Percentiles rank a stretch among this genome's conserved stretches.
Conservation (phyloP, 2,113 vertebrate species). For the Microcebus jonahi region DNA sequence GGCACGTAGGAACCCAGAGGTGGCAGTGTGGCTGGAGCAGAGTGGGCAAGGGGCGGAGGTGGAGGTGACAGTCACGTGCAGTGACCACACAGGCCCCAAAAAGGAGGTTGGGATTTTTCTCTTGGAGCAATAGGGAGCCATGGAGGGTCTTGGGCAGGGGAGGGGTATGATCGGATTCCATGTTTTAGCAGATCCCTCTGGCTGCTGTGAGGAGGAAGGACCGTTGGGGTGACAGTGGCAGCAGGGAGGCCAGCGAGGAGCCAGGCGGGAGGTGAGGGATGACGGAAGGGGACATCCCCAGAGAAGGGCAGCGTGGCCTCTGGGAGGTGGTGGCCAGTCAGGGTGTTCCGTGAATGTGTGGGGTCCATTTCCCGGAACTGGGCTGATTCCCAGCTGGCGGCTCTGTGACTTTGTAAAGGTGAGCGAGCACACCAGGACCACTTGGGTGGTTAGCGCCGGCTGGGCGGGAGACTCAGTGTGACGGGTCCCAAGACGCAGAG, state of each 20-base stretch:
- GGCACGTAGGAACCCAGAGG: background rate
- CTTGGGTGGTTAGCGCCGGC: too few species aligned
- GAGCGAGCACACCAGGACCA: accelerated
- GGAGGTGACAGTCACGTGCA: too few species aligned
- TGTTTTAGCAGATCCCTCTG: background rate
- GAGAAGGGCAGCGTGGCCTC: background rate
- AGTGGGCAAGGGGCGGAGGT: background rate
- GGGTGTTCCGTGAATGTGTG: too few species aligned
- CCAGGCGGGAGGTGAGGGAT: background rate
- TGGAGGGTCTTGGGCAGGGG: background rate
- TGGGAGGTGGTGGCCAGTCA: background rate
- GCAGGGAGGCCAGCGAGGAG: background rate
- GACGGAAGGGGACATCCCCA: accelerated
- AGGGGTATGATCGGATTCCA: background rate
- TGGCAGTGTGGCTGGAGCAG: background rate
- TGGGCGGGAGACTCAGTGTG: background rate
- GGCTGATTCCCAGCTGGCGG: background rate
- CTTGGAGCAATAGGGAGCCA: background rate
- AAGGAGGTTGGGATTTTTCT: background rate
- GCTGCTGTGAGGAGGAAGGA: background rate
- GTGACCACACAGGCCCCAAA: background rate
- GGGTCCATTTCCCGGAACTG: too few species aligned
- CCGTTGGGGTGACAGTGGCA: too few species aligned
- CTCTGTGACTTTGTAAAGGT: background rate
- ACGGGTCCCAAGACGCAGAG: background rate